Percentiles rank a stretch among this genome's conserved stretches.
Evolutionary conservation across 2,797 vertebrate genomes (phyloP).

Genomic region (Chelidonichthys spinosus): DNA sequence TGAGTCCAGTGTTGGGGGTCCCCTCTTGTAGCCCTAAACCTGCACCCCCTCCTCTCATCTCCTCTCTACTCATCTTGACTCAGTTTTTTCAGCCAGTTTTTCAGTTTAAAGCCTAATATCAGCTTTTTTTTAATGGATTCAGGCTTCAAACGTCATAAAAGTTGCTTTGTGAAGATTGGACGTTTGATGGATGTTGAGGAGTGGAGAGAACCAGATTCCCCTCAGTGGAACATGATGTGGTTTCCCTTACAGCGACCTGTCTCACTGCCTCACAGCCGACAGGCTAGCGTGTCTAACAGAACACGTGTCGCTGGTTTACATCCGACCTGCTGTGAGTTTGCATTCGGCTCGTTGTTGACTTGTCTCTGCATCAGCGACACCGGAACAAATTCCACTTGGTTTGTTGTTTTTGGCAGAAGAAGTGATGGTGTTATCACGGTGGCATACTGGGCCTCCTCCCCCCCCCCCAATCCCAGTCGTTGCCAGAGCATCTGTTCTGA

Average conservation of each 20-base stretch:
- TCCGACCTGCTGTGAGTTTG: slow-evolving; percentile 4
- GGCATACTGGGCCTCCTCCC: not conserved
- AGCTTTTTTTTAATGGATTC: too few relatives aligned
- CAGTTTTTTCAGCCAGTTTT: not conserved
- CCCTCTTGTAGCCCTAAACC: not conserved
- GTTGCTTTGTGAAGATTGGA: too few relatives aligned
- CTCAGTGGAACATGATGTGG: not conserved
- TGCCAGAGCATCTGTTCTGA: slow-evolving; percentile 59
- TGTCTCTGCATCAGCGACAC: slow-evolving; percentile 12
- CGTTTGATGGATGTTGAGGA: not conserved
- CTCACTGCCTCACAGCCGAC: not conserved
- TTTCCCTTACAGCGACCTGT: not conserved
- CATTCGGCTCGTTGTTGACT: not conserved
- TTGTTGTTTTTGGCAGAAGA: slow-evolving; percentile 39
- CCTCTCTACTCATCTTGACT: not conserved
- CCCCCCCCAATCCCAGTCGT: not conserved
- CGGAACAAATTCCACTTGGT: slow-evolving; percentile 34
- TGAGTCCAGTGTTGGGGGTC: not conserved
- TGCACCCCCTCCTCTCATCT: not conserved
- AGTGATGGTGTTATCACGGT: slow-evolving; percentile 30
- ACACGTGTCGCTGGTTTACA: not conserved
- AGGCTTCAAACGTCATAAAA: too few relatives aligned
- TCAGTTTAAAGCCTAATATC: too few relatives aligned
- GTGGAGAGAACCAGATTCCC: not conserved
- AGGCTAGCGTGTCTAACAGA: not conserved